Conservation (phyloP, 2,797 vertebrate species). For the Halcyon smyrnensis region DNA sequence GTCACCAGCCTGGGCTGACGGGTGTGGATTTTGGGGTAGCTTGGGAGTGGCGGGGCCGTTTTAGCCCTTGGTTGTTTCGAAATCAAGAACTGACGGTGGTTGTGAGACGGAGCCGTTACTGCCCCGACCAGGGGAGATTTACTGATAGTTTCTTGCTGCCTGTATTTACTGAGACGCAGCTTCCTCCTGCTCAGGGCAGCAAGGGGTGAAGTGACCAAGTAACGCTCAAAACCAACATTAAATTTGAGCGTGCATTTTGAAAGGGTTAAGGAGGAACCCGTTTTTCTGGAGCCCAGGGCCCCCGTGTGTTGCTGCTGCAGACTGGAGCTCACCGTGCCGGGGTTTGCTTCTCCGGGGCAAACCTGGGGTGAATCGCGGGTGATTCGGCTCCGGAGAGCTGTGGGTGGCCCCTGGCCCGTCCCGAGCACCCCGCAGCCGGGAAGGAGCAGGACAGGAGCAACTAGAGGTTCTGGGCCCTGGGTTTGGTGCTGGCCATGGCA, state of each 20-base stretch:
- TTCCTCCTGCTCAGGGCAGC: not conserved
- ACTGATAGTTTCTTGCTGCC: not conserved
- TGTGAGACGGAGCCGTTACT: not conserved
- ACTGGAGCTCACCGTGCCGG: not conserved
- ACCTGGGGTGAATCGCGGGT: accelerated
- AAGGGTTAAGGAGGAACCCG: not conserved
- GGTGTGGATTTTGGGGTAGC: not conserved
- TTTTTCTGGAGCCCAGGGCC: not conserved
- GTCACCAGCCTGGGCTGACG: not conserved
- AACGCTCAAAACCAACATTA: not conserved
- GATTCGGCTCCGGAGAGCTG: not conserved
- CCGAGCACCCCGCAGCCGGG: accelerated
- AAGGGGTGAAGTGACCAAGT: not conserved
- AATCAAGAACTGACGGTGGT: not conserved
- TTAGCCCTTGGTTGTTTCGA: not conserved
- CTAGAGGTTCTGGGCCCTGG: not conserved
- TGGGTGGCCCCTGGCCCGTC: not conserved
- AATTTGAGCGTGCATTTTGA: not conserved
- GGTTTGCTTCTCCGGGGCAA: not conserved
- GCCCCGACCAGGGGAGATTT: not conserved
- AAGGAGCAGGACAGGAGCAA: not conserved
- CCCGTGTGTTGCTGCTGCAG: not conserved
- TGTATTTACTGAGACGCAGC: not conserved
- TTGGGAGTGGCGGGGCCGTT: not conserved
- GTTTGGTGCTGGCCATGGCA: not conserved